A percentile compares a stretch with the other conserved stretches of the same genome.
Conservation (phyloP, 2,113 vertebrate genomes). For the Pachyramphus minor region DNA sequence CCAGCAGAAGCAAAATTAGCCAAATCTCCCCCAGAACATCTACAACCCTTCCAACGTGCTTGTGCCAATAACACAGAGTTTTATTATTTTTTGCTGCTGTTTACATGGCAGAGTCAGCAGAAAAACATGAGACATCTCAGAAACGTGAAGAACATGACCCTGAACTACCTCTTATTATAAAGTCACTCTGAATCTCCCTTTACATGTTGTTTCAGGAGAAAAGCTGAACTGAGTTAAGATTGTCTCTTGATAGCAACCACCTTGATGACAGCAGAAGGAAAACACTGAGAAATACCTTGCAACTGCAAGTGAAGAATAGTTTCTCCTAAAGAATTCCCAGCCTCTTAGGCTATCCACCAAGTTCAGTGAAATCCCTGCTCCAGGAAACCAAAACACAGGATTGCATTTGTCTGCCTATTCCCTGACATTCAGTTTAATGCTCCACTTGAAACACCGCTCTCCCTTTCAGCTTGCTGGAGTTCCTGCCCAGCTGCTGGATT, state of each 20-base stretch:
- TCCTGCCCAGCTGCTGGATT: neutral
- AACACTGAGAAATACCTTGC: neutral
- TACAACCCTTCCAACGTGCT: neutral
- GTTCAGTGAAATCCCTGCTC: neutral
- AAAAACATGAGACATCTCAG: constrained; percentile 21
- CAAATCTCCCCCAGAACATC: constrained; percentile 22
- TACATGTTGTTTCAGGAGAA: neutral
- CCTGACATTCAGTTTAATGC: neutral
- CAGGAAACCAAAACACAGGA: neutral
- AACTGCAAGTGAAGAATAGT: neutral
- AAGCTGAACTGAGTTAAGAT: neutral
- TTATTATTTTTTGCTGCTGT: neutral
- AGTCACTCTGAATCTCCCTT: neutral
- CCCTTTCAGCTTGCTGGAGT: neutral
- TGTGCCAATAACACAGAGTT: constrained; percentile 20
- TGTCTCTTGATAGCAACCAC: neutral
- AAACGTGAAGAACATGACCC: constrained; percentile 2
- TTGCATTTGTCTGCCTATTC: neutral
- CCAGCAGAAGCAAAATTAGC: constrained; percentile 35
- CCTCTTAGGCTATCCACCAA: neutral
- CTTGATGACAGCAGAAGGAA: neutral
- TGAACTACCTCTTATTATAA: neutral
- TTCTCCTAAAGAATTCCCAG: neutral
- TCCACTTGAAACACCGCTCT: neutral
- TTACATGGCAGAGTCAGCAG: constrained; percentile 50